Conservation (phyloP, 1,140 invertebrate species). For the Bombus waltoni region DNA sequence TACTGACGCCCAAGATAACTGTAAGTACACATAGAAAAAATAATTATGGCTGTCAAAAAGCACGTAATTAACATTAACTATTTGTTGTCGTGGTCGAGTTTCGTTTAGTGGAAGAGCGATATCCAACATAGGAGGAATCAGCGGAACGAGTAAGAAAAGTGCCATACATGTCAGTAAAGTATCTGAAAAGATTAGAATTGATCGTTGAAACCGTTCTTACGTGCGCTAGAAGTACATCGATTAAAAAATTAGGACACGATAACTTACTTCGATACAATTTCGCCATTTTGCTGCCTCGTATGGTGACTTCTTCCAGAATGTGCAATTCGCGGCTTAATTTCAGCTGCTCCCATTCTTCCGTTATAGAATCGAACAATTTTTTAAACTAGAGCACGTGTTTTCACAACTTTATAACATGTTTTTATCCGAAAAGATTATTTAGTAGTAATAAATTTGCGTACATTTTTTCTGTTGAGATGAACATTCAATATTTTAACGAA, state of each 20-base stretch:
- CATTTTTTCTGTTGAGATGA: neutral
- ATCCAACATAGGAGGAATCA: neutral
- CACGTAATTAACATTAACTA: neutral
- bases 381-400: neutral
- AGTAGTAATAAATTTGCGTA: neutral
- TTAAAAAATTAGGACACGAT: neutral
- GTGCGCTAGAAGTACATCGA: fast-evolving
- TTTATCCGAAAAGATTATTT: neutral
- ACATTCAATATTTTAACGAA: neutral
- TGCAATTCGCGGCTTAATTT: neutral
- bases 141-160: neutral
- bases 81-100: constrained; percentile 1
- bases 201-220: neutral
- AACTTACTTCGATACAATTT: constrained; percentile 11
- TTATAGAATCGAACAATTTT: neutral
- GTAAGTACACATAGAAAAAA: constrained; percentile 5
- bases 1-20: neutral
- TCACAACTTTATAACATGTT: neutral
- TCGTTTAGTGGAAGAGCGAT: neutral
- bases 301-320: neutral
- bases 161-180: neutral
- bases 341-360: neutral
- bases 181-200: neutral
- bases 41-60: neutral
- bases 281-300: neutral